Percentiles rank a stretch among this genome's conserved stretches.
phyloP scores from a whole-genome alignment of 2,888 invertebrate species.

The Cerastis rubricosa region DNA sequence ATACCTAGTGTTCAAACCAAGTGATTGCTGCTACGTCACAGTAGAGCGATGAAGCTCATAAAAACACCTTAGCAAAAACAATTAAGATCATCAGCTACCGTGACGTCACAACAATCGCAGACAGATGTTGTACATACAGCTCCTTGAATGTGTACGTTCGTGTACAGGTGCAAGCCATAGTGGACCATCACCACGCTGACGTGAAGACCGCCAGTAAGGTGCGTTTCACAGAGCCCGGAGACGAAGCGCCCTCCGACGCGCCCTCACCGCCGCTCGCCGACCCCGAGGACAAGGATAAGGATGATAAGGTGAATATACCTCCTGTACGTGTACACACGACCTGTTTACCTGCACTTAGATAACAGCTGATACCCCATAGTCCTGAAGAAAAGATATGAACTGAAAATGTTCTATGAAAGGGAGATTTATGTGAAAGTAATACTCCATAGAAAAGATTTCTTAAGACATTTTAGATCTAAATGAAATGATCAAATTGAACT shows the following conservation, averaged over 20 bases:
- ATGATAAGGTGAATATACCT: constrained; percentile 87
- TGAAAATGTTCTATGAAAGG: not conserved
- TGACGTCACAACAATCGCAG: constrained; percentile 24
- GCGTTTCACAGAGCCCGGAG: constrained; percentile 95
- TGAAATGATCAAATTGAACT: not conserved
- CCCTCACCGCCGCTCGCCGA: constrained; percentile 88
- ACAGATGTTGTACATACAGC: not conserved
- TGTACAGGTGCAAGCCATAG: constrained; percentile 96
- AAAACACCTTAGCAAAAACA: not conserved
- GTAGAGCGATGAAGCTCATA: not conserved
- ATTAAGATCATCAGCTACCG: constrained; percentile 13
- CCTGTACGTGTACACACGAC: constrained; percentile 25
- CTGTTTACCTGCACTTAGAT: constrained; percentile 49
- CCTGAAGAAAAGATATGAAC: not conserved
- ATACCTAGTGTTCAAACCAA: constrained; percentile 27
- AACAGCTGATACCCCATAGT: constrained; percentile 29
- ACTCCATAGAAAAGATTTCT: not conserved
- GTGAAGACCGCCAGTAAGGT: constrained; percentile 96
- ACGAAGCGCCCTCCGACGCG: constrained; percentile 84
- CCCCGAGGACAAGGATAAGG: constrained; percentile 86
- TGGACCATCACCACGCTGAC: constrained; percentile 96
- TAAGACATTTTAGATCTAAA: not conserved
- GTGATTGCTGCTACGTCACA: constrained; percentile 23
- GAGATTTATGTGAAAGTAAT: not conserved
- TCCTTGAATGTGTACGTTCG: not conserved